Evolutionary conservation across 2,888 invertebrate species (phyloP), one percentile per base, ranked within the genome.

Genomic region (Trichacis sp.): DNA sequence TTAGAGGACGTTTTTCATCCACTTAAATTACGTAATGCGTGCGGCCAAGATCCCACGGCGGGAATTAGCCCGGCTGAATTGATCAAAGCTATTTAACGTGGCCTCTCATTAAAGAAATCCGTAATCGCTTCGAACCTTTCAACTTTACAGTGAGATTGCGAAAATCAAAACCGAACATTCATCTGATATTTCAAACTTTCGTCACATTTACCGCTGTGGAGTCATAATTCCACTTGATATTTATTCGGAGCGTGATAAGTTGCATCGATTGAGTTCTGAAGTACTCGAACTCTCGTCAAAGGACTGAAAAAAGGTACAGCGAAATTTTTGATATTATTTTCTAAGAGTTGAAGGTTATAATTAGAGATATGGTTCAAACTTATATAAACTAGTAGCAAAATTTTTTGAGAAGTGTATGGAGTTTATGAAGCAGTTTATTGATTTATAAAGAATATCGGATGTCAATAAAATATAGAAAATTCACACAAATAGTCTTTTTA

Each of bases 1-100:
- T 82, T 81, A 81, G 79, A 76, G 78, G 77, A 77, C 78, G 76
- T 80, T 83, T 83, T 81, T 81, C 76, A 71, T 68, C 77, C 77
- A 79, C 77, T 81, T 79, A 79, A 81, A 81, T 81, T 77, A 76
- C 75, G 76, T 73, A 76, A 77, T 78, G 74, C 75, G 74, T 77
- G 68, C 73, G 72, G 70, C 75, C 72, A 74, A 70, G 72, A 66
- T 68, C 58, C 59, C 51, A 52, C 66, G 55, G 73, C 73, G 77
- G 75, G 76, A 81, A 80, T 80, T 81, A 79, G 77, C 78, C 68
- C 65, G 71, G 72, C 68, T 73, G 74, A 79, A 77, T 77, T 79
- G 79, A 79, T 82, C 80, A 82, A 81, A 82, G 81, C 81, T 78
- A 79, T 81, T 81, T 78, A 79, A 78, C 75, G 76, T 75, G 75